Evolutionary conservation across 2,113 vertebrate species (phyloP).

Genomic region (Zingel zingel): DNA sequence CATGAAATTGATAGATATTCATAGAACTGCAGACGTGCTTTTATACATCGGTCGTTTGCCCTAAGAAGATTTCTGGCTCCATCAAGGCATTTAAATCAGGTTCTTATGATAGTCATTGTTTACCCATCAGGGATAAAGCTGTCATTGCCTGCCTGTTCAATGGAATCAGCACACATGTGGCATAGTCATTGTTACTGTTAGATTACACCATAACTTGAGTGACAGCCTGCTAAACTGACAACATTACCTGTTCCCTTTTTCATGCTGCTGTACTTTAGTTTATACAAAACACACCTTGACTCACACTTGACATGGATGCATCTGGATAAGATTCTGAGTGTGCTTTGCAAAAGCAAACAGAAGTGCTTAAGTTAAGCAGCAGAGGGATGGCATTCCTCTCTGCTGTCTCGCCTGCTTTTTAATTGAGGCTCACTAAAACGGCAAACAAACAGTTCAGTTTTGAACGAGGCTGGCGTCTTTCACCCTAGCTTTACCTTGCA

Average conservation of each 20-base stretch:
- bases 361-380: constrained; percentile 21
- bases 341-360: constrained; percentile 10
- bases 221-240: constrained; percentile 1
- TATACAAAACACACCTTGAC: constrained; percentile 20
- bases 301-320: constrained; percentile 35
- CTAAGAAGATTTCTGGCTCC: not conserved
- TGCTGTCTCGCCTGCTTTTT: constrained; percentile 26
- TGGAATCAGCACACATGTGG: not conserved
- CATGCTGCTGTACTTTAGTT: constrained; percentile 9
- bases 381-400: constrained; percentile 33
- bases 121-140: not conserved
- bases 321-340: constrained; percentile 18
- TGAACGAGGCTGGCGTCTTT: constrained; percentile 39
- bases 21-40: not conserved
- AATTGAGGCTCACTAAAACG: constrained; percentile 30
- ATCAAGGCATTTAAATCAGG: not conserved
- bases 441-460: constrained; percentile 9
- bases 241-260: not conserved
- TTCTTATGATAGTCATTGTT: constrained; percentile 10
- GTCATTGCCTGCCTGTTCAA: not conserved
- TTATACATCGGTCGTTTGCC: not conserved
- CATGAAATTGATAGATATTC: not conserved
- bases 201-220: constrained; percentile 2
- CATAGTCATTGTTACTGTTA: not conserved
- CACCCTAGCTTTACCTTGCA: constrained; percentile 33